phyloP scores from a whole-genome alignment of 2,113 vertebrate genomes.

The Eublepharis macularius region DNA sequence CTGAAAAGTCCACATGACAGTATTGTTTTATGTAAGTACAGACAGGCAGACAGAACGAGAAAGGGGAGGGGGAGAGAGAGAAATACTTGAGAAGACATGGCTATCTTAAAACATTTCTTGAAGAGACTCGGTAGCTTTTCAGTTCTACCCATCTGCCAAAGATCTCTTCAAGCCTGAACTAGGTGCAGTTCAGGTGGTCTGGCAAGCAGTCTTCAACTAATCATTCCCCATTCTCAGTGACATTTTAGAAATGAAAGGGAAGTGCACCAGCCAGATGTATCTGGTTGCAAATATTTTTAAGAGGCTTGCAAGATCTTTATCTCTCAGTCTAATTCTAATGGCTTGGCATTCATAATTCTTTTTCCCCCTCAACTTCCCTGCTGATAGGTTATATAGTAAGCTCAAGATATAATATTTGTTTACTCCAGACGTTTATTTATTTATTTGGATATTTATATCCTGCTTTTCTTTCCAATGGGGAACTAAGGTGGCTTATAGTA shows the following conservation, averaged over 20 bases:
- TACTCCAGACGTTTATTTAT: neutral
- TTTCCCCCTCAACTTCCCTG: neutral
- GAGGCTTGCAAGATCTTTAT: neutral
- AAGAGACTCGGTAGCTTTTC: neutral
- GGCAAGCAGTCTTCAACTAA: neutral
- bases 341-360: neutral
- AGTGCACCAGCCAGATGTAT: too few species aligned
- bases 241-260: neutral
- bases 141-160: neutral
- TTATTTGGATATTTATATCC: too few species aligned
- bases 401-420: neutral
- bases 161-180: neutral
- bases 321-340: neutral
- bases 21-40: neutral
- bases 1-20: neutral
- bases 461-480: too few species aligned
- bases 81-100: neutral
- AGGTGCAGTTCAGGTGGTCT: neutral
- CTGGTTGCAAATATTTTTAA: neutral
- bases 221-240: too few species aligned
- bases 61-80: too few species aligned
- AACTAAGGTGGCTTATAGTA: too few species aligned
- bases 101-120: neutral
- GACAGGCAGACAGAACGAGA: neutral
- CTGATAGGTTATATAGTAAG: neutral